phyloP scores from a whole-genome alignment of 2,888 invertebrate genomes.

The Pseudococcus longispinus region DNA sequence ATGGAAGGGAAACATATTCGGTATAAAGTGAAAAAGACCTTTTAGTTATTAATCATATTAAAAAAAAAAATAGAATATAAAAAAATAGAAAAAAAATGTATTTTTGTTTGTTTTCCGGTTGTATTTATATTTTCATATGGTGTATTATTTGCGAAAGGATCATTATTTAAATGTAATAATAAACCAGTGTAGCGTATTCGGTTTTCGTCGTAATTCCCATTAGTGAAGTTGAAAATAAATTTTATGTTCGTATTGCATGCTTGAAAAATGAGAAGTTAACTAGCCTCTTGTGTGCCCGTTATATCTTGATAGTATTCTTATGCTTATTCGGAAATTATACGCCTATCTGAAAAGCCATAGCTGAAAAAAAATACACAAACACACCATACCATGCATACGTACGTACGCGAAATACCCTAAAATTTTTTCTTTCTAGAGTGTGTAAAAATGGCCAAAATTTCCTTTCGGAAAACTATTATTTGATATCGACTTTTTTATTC shows the following conservation, averaged over 20 bases:
- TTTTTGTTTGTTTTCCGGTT: constrained; percentile 44
- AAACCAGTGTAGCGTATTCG: constrained; percentile 46
- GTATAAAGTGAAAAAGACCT: constrained; percentile 30
- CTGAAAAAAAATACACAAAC: constrained; percentile 11
- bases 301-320: constrained; percentile 46
- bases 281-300: constrained; percentile 47
- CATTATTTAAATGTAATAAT: constrained; percentile 51
- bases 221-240: constrained; percentile 48
- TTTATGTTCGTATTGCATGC: constrained; percentile 53
- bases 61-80: not conserved
- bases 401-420: not conserved
- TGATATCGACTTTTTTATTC: constrained; percentile 32
- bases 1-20: constrained; percentile 36
- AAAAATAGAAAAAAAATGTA: constrained; percentile 19
- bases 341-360: constrained; percentile 29
- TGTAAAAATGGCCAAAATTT: constrained; percentile 22
- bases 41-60: constrained; percentile 46
- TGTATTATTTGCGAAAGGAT: constrained; percentile 51
- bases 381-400: not conserved
- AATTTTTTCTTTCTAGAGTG: not conserved
- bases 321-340: constrained; percentile 44
- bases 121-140: constrained; percentile 46
- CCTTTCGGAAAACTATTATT: constrained; percentile 44
- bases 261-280: constrained; percentile 52
- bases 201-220: constrained; percentile 46